phyloP scores from a whole-genome alignment of 2,113 vertebrate genomes.

The Columbina picui region DNA sequence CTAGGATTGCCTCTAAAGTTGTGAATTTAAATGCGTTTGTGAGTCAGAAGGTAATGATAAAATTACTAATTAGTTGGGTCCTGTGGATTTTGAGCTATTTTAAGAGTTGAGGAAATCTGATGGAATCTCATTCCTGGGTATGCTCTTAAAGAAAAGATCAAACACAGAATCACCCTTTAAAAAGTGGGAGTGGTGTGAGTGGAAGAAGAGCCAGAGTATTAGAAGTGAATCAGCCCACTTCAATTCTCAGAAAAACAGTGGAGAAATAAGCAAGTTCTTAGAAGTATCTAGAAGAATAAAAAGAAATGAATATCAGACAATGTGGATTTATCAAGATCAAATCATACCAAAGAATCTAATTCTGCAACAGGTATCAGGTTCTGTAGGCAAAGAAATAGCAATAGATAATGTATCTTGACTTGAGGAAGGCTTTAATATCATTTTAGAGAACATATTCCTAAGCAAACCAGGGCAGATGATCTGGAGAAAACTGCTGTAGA shows the following conservation, averaged over 20 bases:
- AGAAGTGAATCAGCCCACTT: not conserved
- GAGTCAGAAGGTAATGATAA: not conserved
- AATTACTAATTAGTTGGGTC: not conserved
- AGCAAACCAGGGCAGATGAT: not conserved
- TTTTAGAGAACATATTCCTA: not conserved
- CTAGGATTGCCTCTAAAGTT: not conserved
- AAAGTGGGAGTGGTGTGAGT: not conserved
- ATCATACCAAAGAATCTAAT: not conserved
- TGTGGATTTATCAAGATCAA: not conserved
- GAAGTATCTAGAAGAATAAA: not conserved
- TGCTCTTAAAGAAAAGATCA: not conserved
- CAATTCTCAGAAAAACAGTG: not conserved
- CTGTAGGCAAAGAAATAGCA: not conserved
- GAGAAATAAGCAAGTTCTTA: not conserved
- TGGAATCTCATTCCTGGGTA: not conserved
- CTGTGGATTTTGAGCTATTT: not conserved
- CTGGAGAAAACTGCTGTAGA: not conserved
- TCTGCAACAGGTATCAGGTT: not conserved
- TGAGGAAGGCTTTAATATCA: not conserved
- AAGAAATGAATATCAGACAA: not conserved
- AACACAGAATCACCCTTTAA: not conserved
- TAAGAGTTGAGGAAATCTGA: not conserved
- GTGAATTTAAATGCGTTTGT: not conserved
- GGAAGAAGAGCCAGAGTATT: not conserved
- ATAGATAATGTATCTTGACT: not conserved